Conservation (phyloP, 35 echinoderm and acorn worm species). For the Diadema setosum region DNA sequence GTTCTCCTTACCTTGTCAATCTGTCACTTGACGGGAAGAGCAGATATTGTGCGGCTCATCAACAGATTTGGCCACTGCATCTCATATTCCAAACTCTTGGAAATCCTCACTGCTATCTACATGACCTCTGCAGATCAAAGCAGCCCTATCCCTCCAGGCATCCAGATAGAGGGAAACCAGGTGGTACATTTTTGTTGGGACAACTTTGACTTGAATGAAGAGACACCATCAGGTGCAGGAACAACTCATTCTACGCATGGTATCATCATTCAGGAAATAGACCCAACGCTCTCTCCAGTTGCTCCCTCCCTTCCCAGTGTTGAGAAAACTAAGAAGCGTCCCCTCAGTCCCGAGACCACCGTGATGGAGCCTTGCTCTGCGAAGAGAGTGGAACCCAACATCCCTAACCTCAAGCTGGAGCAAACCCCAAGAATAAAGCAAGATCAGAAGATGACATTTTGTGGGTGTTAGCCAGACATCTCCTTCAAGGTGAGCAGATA, state of each 20-base stretch:
- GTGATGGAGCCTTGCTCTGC: conserved; percentile 57
- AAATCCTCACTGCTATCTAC: conserved; percentile 54
- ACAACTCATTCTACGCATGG: conserved; percentile 55
- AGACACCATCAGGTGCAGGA: conserved; percentile 48
- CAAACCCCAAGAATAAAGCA: too few relatives aligned
- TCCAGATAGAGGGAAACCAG: conserved; percentile 40
- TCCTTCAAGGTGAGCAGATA: not conserved
- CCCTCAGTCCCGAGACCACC: not conserved
- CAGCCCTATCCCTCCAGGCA: conserved; percentile 37
- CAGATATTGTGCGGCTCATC: conserved; percentile 5
- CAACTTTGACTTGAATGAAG: conserved; percentile 59
- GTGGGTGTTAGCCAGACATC: not conserved
- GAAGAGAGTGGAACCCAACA: conserved; percentile 47
- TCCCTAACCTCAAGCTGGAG: not conserved
- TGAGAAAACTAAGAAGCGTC: conserved; percentile 39
- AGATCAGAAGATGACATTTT: not conserved
- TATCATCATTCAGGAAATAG: conserved; percentile 33
- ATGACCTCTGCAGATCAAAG: conserved; percentile 18
- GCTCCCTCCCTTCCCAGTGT: not conserved
- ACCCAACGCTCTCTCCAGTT: not conserved
- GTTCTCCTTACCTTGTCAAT: conserved; percentile 30
- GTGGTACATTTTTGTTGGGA: conserved; percentile 57
- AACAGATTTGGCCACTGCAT: conserved; percentile 43
- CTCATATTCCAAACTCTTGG: conserved; percentile 42
- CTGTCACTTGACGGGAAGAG: conserved; percentile 48